Conservation (phyloP, 1,140 invertebrate species). For the Bursaphelenchus mucronatus region DNA sequence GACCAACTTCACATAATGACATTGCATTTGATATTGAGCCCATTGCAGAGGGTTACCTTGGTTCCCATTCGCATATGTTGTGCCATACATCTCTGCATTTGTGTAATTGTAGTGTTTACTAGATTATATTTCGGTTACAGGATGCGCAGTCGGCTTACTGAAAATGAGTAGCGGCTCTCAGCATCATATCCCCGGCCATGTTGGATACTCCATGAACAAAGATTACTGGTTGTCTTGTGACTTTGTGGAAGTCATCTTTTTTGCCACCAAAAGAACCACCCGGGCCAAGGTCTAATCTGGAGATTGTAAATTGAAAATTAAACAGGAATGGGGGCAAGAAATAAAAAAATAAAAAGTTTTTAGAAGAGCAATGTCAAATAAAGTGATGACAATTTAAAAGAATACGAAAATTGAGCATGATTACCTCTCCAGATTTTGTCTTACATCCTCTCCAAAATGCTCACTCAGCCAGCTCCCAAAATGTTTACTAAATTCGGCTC, state of each 20-base stretch:
- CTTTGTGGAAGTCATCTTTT: conserved; percentile 28
- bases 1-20: conserved; percentile 43
- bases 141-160: conserved; percentile 21
- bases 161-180: conserved; percentile 45
- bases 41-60: conserved; percentile 57
- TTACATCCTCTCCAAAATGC: conserved; percentile 53
- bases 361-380: not conserved
- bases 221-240: conserved; percentile 52
- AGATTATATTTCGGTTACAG: not conserved
- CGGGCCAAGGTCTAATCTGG: conserved; percentile 45
- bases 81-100: conserved; percentile 49
- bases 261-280: conserved; percentile 53
- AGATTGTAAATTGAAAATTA: conserved; percentile 2
- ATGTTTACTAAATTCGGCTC: no score
- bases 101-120: conserved; percentile 36
- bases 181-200: conserved; percentile 54
- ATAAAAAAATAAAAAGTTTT: conserved; percentile 6
- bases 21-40: conserved; percentile 50
- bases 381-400: not conserved
- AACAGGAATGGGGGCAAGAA: not conserved
- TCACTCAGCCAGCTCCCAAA: conserved; percentile 34
- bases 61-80: conserved; percentile 57
- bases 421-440: conserved; percentile 48
- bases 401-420: not conserved
- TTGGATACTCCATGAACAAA: conserved; percentile 58